Evolutionary conservation across 1,140 invertebrate species (phyloP).

Genomic region (Eumeta japonica): DNA sequence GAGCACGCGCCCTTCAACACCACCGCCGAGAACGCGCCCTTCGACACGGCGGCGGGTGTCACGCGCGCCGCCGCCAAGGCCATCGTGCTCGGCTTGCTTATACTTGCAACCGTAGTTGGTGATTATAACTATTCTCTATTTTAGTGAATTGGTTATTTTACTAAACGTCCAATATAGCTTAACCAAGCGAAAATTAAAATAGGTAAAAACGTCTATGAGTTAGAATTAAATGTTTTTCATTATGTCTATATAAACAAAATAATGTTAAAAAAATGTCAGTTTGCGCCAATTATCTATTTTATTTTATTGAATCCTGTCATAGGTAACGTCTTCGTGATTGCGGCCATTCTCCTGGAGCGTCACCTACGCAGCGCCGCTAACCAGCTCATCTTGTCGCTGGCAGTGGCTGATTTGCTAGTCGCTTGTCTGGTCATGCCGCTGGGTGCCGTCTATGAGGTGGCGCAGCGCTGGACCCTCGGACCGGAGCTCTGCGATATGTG

Average conservation of each 20-base stretch:
- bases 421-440: constrained; percentile 85
- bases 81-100: constrained; percentile 46
- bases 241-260: too few relatives aligned
- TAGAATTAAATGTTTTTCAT: too few relatives aligned
- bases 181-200: too few relatives aligned
- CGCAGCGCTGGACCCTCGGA: constrained; percentile 75
- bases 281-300: constrained; percentile 5
- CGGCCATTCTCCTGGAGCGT: constrained; percentile 86
- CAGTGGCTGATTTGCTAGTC: constrained; percentile 83
- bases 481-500: constrained; percentile 89
- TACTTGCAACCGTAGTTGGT: constrained; percentile 54
- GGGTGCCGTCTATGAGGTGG: constrained; percentile 73
- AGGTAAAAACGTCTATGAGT: too few relatives aligned
- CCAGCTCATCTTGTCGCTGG: constrained; percentile 82
- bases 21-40: constrained; percentile 41
- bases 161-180: too few relatives aligned
- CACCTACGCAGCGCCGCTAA: constrained; percentile 86
- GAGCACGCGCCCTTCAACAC: constrained; percentile 29
- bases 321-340: constrained; percentile 95
- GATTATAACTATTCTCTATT: too few relatives aligned
- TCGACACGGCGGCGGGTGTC: constrained; percentile 38
- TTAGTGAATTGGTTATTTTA: too few relatives aligned
- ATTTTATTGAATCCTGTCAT: constrained; percentile 17
- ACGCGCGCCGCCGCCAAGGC: constrained; percentile 47
- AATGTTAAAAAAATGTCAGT: neutral